phyloP scores from a whole-genome alignment of 2,797 vertebrate genomes.

The Cuniculus paca region DNA sequence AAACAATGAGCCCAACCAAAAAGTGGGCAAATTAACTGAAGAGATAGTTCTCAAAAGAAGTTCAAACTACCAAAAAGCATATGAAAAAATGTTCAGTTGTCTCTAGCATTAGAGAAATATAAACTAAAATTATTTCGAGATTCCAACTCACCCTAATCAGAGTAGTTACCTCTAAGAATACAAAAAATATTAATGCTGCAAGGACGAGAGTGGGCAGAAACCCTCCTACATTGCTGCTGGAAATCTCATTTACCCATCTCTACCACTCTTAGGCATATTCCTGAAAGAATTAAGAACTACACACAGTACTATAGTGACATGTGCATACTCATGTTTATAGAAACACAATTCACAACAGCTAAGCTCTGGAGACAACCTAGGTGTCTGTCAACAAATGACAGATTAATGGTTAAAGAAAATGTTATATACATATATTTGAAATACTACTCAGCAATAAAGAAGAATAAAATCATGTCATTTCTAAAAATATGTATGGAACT shows the following conservation, averaged over 20 bases:
- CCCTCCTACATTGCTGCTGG: not conserved
- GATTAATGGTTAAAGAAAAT: not conserved
- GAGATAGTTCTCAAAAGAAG: not conserved
- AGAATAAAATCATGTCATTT: not conserved
- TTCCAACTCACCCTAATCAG: not conserved
- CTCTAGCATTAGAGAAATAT: not conserved
- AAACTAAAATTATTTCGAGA: not conserved
- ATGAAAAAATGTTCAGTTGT: not conserved
- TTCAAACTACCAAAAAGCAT: not conserved
- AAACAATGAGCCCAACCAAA: not conserved
- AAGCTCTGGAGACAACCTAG: not conserved
- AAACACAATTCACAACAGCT: not conserved
- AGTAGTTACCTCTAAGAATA: not conserved
- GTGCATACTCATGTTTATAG: not conserved
- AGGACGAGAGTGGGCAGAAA: not conserved
- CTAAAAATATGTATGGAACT: not conserved
- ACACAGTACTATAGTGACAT: not conserved
- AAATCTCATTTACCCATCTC: not conserved
- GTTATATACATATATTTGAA: not conserved
- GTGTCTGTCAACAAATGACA: not conserved
- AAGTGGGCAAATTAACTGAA: not conserved
- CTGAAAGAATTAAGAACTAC: not conserved
- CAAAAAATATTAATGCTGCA: not conserved
- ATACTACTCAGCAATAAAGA: not conserved
- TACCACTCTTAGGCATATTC: not conserved